Percentiles rank a stretch among this genome's conserved stretches.
These are phyloP conservation scores for Antedon mediterranea DNA, from an alignment of 53 echinoderm and acorn worm species.

Conservation along the genomic window DNA sequence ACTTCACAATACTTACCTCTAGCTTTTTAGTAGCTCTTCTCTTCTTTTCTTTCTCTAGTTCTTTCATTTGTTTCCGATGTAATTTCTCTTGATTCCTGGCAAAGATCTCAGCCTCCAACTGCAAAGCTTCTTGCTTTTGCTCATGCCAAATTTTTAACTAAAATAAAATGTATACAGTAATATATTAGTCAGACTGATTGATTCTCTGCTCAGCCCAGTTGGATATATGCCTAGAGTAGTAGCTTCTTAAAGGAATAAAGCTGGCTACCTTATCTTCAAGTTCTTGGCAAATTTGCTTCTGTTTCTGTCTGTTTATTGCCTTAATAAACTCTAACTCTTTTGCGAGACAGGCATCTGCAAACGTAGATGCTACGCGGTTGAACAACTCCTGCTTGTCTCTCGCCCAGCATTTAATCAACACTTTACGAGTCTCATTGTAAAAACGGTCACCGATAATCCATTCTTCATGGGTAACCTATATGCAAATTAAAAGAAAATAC, in stretches of 20 bases:
- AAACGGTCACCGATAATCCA: slow-evolving; percentile 52
- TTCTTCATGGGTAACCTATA: slow-evolving; percentile 75
- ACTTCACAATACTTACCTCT: slow-evolving; percentile 58
- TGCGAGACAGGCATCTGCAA: slow-evolving; percentile 78
- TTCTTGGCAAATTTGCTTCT: slow-evolving; percentile 48
- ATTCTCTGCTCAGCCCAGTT: too few relatives aligned
- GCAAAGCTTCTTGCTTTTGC: slow-evolving; percentile 71
- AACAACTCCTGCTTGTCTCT: slow-evolving; percentile 75
- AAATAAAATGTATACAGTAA: too few relatives aligned
- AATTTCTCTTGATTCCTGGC: slow-evolving; percentile 30
- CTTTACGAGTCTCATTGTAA: slow-evolving; percentile 47
- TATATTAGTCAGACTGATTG: too few relatives aligned
- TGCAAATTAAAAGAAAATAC: neutral
- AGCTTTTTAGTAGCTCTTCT: slow-evolving; percentile 49
- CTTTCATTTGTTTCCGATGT: slow-evolving; percentile 32
- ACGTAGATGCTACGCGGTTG: slow-evolving; percentile 60
- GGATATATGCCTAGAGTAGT: too few relatives aligned
- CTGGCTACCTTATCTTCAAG: slow-evolving; percentile 48
- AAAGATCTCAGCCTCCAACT: slow-evolving; percentile 58
- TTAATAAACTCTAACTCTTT: slow-evolving; percentile 48
- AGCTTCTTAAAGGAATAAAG: too few relatives aligned
- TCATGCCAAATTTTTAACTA: slow-evolving; percentile 71
- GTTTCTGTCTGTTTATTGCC: slow-evolving; percentile 56
- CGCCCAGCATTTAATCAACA: slow-evolving; percentile 76
- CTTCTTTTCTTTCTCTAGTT: slow-evolving; percentile 50